These are phyloP conservation scores for Helleia helle DNA, from an alignment of 2,888 invertebrate species.

Conservation along the genomic window DNA sequence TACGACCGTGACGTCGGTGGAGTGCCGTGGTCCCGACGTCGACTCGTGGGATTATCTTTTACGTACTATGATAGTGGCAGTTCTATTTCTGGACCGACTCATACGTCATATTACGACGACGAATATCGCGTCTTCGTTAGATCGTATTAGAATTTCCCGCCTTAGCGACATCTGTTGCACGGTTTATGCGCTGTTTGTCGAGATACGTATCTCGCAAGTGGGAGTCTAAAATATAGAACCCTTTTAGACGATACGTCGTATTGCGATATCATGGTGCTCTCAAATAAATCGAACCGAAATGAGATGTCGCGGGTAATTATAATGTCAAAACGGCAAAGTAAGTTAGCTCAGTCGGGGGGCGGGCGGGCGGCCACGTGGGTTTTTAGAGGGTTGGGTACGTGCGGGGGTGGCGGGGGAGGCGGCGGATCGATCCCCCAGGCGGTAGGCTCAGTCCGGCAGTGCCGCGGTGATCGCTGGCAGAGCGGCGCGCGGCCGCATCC, in stretches of 20 bases:
- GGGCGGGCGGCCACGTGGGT: conserved; percentile 27
- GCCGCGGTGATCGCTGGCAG: conserved; percentile 64
- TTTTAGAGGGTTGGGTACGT: conserved; percentile 29
- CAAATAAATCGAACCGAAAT: conserved; percentile 1
- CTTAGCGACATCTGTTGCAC: conserved; percentile 63
- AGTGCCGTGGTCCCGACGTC: not conserved
- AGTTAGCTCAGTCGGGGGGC: conserved; percentile 11
- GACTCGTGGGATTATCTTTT: conserved; percentile 45
- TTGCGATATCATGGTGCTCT: not conserved
- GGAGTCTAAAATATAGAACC: not conserved
- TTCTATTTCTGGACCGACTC: conserved; percentile 51
- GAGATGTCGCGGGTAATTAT: conserved; percentile 6
- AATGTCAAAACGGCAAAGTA: conserved; percentile 1
- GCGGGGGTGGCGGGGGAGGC: conserved; percentile 33
- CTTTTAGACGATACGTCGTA: not conserved
- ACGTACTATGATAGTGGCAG: conserved; percentile 48
- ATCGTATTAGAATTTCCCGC: conserved; percentile 59
- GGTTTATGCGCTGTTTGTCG: conserved; percentile 40
- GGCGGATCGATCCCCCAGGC: conserved; percentile 51
- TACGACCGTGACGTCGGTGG: conserved; percentile 20
- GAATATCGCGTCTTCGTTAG: conserved; percentile 29
- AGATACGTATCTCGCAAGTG: not conserved
- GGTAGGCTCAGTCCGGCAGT: conserved; percentile 34
- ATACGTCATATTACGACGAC: conserved; percentile 39
- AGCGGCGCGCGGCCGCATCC: conserved; percentile 60